Evolutionary conservation across 2,888 invertebrate genomes (phyloP).

Genomic region (Caenorhabditis virilis): DNA sequence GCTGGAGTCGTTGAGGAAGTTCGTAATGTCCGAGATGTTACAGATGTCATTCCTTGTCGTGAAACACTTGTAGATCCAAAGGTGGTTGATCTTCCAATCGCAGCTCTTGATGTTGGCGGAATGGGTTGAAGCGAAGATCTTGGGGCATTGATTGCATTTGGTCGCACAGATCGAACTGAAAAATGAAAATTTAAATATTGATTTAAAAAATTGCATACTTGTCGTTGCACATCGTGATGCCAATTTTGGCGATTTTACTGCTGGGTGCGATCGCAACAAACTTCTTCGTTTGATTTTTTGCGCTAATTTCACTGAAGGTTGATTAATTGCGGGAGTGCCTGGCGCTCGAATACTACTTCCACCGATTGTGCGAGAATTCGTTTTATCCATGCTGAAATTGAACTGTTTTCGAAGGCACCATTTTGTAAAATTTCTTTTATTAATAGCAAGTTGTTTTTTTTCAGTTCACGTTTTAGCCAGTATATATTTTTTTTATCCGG

Average conservation of each 20-base stretch:
- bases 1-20: neutral
- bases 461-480: too few species aligned
- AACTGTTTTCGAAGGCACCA: too few species aligned
- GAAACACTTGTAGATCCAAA: neutral
- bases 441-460: too few species aligned
- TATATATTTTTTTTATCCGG: too few species aligned
- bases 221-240: neutral
- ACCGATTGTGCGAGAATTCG: too few species aligned
- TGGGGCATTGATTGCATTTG: neutral
- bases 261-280: neutral
- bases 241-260: neutral
- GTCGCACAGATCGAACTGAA: neutral
- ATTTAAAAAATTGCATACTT: neutral
- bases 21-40: neutral
- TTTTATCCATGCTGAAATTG: too few species aligned
- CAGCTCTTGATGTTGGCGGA: neutral
- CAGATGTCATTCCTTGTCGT: neutral
- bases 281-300: neutral
- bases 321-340: too few species aligned
- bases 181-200: neutral
- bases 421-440: too few species aligned
- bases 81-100: constrained; percentile 9
- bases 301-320: neutral
- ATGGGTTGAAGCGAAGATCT: neutral
- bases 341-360: too few species aligned